phyloP scores from a whole-genome alignment of 2,888 invertebrate species.

The Ptilodon capucinus region DNA sequence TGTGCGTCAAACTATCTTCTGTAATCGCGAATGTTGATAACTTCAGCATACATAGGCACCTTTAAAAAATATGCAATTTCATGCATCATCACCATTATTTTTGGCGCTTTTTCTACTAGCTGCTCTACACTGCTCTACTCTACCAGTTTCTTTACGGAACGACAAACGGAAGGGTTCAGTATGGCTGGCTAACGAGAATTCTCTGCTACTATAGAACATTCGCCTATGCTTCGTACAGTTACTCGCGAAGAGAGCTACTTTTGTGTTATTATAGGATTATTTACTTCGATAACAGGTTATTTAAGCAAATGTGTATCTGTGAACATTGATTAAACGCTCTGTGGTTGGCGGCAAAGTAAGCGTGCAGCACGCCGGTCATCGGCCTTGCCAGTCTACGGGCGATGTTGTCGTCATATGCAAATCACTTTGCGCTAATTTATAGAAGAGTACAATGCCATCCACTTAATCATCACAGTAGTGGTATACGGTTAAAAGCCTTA shows the following conservation, averaged over 20 bases:
- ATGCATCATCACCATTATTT: not conserved
- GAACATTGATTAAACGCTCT: constrained; percentile 46
- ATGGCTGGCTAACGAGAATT: not conserved
- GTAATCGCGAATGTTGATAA: constrained; percentile 16
- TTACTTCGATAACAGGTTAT: constrained; percentile 26
- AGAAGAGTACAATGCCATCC: constrained; percentile 43
- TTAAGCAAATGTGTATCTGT: constrained; percentile 33
- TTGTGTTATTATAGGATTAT: constrained; percentile 3
- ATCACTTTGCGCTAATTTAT: constrained; percentile 59
- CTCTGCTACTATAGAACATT: not conserved
- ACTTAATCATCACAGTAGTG: constrained; percentile 22
- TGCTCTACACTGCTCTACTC: not conserved
- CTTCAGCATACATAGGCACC: constrained; percentile 8
- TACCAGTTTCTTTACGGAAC: not conserved
- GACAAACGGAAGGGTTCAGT: not conserved
- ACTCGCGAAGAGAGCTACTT: not conserved
- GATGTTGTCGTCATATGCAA: constrained; percentile 58
- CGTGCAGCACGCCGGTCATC: constrained; percentile 59
- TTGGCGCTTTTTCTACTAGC: not conserved
- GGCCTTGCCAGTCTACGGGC: constrained; percentile 55
- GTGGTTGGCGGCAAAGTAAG: constrained; percentile 42
- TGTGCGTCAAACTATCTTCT: constrained; percentile 31
- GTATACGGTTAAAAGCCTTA: constrained; percentile 10
- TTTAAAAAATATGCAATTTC: not conserved
- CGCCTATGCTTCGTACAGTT: not conserved